Evolutionary conservation across 2,113 vertebrate species (phyloP).

Genomic region (Hirundichthys speculiger): DNA sequence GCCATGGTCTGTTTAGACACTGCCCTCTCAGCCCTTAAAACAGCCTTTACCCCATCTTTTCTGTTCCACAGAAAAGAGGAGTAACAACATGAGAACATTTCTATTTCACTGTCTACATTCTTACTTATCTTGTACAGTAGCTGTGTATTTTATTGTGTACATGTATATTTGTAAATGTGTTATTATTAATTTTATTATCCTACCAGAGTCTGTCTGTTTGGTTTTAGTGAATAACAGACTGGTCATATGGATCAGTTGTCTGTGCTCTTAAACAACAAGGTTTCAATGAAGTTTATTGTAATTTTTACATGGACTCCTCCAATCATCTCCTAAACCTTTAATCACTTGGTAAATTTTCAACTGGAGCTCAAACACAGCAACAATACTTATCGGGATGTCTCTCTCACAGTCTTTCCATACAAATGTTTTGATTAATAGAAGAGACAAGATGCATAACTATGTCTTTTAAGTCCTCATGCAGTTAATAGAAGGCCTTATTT

Average conservation of each 20-base stretch:
- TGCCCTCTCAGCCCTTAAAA: slow-evolving; percentile 73
- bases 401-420: slow-evolving; percentile 4
- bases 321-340: slow-evolving; percentile 49
- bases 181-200: slow-evolving; percentile 66
- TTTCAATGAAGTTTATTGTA: slow-evolving; percentile 5
- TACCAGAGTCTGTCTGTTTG: slow-evolving; percentile 25
- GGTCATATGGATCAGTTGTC: slow-evolving; percentile 11
- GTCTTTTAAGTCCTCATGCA: no score
- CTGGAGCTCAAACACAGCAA: slow-evolving; percentile 24
- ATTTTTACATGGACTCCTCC: slow-evolving; percentile 26
- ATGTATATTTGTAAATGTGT: slow-evolving; percentile 73
- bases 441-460: neutral
- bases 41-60: slow-evolving; percentile 51
- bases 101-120: slow-evolving; percentile 39
- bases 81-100: slow-evolving; percentile 52
- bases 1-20: slow-evolving; percentile 72
- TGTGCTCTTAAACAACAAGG: slow-evolving; percentile 11
- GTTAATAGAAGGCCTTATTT: no score
- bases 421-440: slow-evolving; percentile 16
- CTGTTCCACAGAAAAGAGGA: slow-evolving; percentile 47
- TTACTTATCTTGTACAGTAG: slow-evolving; percentile 60
- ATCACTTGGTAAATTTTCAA: slow-evolving; percentile 38
- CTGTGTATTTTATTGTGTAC: slow-evolving; percentile 67
- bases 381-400: neutral
- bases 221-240: slow-evolving; percentile 32